Percentiles rank a stretch among this genome's conserved stretches.
phyloP scores from a whole-genome alignment of 2,113 vertebrate species.

The Turdus rufiventris region DNA sequence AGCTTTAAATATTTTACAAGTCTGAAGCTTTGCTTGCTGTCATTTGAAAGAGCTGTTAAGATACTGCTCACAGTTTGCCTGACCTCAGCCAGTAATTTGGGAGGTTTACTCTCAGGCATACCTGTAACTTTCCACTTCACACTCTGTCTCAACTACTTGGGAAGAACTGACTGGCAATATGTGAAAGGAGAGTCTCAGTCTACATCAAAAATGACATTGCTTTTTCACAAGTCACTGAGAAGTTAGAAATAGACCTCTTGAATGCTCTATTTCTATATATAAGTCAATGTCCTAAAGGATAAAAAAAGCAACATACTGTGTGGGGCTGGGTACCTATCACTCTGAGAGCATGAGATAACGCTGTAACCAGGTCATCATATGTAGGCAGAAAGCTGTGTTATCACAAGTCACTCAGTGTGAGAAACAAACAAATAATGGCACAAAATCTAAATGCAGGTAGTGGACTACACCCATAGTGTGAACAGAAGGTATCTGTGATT shows the following conservation, averaged over 20 bases:
- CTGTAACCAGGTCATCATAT: fast-evolving
- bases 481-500: not conserved
- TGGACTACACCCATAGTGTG: not conserved
- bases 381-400: not conserved
- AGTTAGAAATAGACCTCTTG: not conserved
- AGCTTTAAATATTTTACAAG: constrained; percentile 67
- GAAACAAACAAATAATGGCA: not conserved
- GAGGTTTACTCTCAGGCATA: constrained; percentile 65
- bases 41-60: constrained; percentile 67
- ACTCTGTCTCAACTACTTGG: not conserved
- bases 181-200: not conserved
- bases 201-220: not conserved
- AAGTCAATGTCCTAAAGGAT: not conserved
- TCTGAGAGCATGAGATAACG: not conserved
- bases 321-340: not conserved
- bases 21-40: constrained; percentile 64
- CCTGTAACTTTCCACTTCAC: constrained; percentile 77
- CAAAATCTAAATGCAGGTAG: not conserved
- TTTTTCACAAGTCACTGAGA: not conserved
- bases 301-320: not conserved
- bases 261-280: not conserved
- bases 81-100: constrained; percentile 61
- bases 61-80: constrained; percentile 61
- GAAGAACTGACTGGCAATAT: not conserved
- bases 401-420: not conserved